Evolutionary conservation across 1,140 invertebrate genomes (phyloP).

Genomic region (Rhyzopertha dominica): DNA sequence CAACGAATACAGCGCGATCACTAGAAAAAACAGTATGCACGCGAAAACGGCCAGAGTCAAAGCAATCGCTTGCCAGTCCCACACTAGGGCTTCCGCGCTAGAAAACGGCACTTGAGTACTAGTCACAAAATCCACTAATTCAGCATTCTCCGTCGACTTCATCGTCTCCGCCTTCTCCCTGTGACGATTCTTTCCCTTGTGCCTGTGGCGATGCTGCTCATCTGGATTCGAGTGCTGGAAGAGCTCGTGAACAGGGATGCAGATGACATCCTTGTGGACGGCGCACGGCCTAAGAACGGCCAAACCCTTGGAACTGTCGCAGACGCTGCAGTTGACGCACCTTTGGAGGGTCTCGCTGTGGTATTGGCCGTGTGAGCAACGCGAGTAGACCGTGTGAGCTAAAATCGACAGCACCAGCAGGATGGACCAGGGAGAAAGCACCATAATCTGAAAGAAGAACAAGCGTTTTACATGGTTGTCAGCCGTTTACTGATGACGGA

Average conservation of each 20-base stretch:
- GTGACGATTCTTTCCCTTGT: slow-evolving; percentile 29
- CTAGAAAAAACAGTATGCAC: slow-evolving; percentile 60
- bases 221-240: slow-evolving; percentile 25
- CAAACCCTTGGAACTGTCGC: slow-evolving; percentile 48
- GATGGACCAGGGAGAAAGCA: too few relatives aligned
- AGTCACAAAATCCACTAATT: slow-evolving; percentile 12
- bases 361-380: too few relatives aligned
- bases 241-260: slow-evolving; percentile 55
- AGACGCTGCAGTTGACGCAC: slow-evolving; percentile 59
- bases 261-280: slow-evolving; percentile 58
- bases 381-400: too few relatives aligned
- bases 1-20: slow-evolving; percentile 57
- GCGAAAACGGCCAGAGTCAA: slow-evolving; percentile 56
- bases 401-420: too few relatives aligned
- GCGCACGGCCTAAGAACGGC: slow-evolving; percentile 61
- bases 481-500: too few relatives aligned
- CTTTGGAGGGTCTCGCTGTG: slow-evolving; percentile 52
- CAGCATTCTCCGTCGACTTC: not conserved
- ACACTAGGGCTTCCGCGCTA: slow-evolving; percentile 42
- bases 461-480: too few relatives aligned
- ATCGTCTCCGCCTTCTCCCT: slow-evolving; percentile 12
- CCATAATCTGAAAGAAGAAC: too few relatives aligned
- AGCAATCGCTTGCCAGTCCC: slow-evolving; percentile 60
- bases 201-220: slow-evolving; percentile 37
- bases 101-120: slow-evolving; percentile 40